These are phyloP conservation scores for Enteromius mattozi DNA, from an alignment of 2,797 vertebrate genomes.

Conservation along the genomic window DNA sequence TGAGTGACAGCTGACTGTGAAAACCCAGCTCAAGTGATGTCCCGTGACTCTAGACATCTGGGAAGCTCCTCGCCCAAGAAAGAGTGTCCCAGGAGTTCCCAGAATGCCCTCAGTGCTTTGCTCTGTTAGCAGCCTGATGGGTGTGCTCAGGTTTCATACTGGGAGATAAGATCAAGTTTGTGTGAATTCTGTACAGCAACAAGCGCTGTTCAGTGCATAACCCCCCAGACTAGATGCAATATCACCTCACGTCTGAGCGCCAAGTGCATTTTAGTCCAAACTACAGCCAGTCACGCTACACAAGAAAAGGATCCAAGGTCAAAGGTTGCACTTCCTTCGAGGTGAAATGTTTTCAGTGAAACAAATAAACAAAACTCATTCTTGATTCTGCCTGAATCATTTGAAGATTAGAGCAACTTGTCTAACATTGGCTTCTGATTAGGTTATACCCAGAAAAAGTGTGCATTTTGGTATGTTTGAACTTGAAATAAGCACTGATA, in stretches of 20 bases:
- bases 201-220: constrained; percentile 61
- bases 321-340: constrained; percentile 60
- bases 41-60: constrained; percentile 61
- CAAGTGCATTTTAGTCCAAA: constrained; percentile 64
- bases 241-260: constrained; percentile 48
- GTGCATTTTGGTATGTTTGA: background rate
- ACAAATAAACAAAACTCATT: background rate
- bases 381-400: background rate
- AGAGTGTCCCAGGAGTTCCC: constrained; percentile 61
- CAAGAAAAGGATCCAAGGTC: constrained; percentile 67
- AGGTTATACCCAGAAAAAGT: background rate
- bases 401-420: background rate
- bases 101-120: constrained; percentile 67
- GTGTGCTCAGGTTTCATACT: constrained; percentile 71
- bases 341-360: background rate
- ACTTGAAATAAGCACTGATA: background rate
- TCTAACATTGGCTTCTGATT: background rate
- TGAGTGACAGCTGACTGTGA: constrained; percentile 70
- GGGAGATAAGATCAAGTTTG: constrained; percentile 74
- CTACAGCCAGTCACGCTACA: constrained; percentile 69
- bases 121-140: constrained; percentile 63
- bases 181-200: constrained; percentile 69
- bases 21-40: constrained; percentile 64
- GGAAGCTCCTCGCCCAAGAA: constrained; percentile 56
- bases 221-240: constrained; percentile 55